Base-by-base conservation (phyloP, 2,888 invertebrate species). In the Alloplasta piceator region DNA sequence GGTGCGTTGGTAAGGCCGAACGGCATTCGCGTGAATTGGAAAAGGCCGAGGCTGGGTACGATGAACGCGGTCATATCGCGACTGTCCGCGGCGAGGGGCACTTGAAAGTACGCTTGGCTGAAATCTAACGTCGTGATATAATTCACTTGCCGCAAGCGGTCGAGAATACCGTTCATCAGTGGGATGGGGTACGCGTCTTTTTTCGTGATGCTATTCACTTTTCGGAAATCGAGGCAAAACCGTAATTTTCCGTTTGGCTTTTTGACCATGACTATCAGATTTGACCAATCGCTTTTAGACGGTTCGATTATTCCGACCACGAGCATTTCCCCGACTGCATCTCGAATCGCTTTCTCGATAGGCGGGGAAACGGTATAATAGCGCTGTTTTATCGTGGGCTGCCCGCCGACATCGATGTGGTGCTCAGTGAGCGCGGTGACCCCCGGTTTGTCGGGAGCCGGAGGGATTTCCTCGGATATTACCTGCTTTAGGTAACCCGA, bases 1-100 rank as follows among this genome's bases (percentile, higher is more conserved):
- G 89, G 87, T 0, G 85, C 84, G 52, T 86, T 73, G 68, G 83
- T 80, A 71, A 88, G 73, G 56, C 88, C 76, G 63, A 89, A 89
- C 0, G 88, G 89, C 85, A 90, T 85, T 1, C 85, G n/a, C n/a
- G n/a, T 66, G 56, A 90, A 91, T 12, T 89, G 85, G 61, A 82
- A 89, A 70, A 85, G 79, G 0, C 88, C 89, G 16, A 83, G 67
- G 5, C 81, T 80, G 26, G 1, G 71, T 73, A 0, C 86, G 64
- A 50, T 88, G 86, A 6, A 73, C 75, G 9, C 85, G n/a, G n/a
- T n/a, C n/a, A n/a, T n/a, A n/a, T n/a, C n/a, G n/a, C n/a, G n/a
- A n/a, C n/a, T n/a, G n/a, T n/a, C n/a, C n/a, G n/a, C n/a, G n/a
- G n/a, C n/a, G n/a, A 87, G 0, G 84, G 85, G 5, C 77, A 76